phyloP scores from a whole-genome alignment of 2,797 vertebrate genomes.

The Diplodus puntazzo region DNA sequence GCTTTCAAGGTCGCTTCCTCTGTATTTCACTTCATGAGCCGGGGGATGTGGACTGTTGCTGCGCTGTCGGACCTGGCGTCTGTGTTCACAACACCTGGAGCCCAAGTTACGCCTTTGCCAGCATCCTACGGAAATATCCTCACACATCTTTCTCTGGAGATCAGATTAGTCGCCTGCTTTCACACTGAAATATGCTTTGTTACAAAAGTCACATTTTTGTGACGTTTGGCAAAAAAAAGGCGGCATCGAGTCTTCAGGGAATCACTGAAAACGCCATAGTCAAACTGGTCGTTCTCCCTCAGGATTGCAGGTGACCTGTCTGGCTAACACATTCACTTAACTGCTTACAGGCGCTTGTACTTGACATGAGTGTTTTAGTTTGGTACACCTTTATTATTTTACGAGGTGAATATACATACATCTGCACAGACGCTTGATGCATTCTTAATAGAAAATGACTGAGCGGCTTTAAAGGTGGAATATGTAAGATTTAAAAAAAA shows the following conservation, averaged over 20 bases:
- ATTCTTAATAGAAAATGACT: constrained; percentile 2
- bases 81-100: constrained; percentile 68
- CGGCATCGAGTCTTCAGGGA: background rate
- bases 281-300: background rate
- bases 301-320: background rate
- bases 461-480: no score
- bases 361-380: background rate
- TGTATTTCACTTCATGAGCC: constrained; percentile 51
- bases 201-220: constrained; percentile 13
- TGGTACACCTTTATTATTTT: background rate
- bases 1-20: constrained; percentile 57
- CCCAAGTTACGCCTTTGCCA: constrained; percentile 50
- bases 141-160: constrained; percentile 58
- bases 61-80: constrained; percentile 52
- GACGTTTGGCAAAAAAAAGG: constrained; percentile 1
- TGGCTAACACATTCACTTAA: background rate
- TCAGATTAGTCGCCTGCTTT: constrained; percentile 39
- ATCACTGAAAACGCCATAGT: background rate
- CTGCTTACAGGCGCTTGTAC: no score
- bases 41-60: constrained; percentile 58
- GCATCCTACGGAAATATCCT: constrained; percentile 51
- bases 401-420: background rate
- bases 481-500: no score
- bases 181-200: constrained; percentile 25
- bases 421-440: background rate